Base-by-base conservation (phyloP, 2,888 invertebrate genomes). In the Stenurella melanura region DNA sequence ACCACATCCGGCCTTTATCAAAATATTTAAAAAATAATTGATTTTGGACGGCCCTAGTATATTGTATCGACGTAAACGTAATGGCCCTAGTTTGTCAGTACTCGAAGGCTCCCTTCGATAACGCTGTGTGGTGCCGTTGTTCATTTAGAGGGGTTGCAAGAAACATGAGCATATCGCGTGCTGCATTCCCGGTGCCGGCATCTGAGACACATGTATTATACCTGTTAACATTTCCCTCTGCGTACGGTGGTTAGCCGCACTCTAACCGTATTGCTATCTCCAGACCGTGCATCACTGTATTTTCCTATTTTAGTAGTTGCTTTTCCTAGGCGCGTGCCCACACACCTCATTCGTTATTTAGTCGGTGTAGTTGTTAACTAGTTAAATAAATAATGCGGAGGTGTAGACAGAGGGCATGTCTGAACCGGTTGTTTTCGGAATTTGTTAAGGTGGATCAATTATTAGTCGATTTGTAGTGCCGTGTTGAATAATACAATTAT, bases 181-280 rank as follows among this genome's bases (percentile, higher is more conserved):
- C 26, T 67, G 67, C 26, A 15, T 56, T 17, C 26, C 34, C 54
- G 50, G 17, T 17, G 66, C 66, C 54, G 54, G 21, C 50, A 67
- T 56, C 26, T 67, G 54, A 57, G 69, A 57, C 69, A 69, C 69
- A 68, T 69, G 69, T 30, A 57, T 69, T 69, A 69, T 69, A 57
- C 69, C 69, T 69, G 69, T 69, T 69, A 69, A 69, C 69, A 57
- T 69, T 69, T 57, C 57, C 57, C 68, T 42, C 18, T 34, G 57
- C 56, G 58, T 57, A 34, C 58, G 10, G 57, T 57, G 69, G 57
- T 69, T 38, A 56, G 17, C 69, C 57, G 38, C 69, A 30, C 17
- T 18, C n/a, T 34, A 57, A 57, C 57, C 69, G 15, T 38, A 34
- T n/a, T 57, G 18, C 34, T 15, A n/a, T 57, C 68, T 54, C 34